These are phyloP conservation scores for Octomys mimax DNA, from an alignment of 2,797 vertebrate species.

Conservation along the genomic window DNA sequence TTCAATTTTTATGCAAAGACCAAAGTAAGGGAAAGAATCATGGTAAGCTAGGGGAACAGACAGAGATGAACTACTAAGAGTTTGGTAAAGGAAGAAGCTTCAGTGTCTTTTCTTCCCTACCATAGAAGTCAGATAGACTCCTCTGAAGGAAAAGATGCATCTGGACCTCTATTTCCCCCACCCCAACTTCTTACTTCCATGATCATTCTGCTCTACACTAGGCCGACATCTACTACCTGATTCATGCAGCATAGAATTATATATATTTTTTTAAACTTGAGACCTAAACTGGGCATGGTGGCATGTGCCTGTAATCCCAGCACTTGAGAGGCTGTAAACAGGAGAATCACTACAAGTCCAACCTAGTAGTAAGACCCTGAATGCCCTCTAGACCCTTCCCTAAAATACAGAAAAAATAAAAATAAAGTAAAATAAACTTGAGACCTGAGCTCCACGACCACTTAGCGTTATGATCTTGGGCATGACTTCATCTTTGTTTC, in stretches of 20 bases:
- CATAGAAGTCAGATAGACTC: not conserved
- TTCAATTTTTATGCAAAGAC: slow-evolving; percentile 48
- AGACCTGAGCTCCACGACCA: slow-evolving; percentile 16
- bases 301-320: too few species aligned
- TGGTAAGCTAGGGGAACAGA: not conserved
- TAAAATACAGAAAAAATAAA: too few species aligned
- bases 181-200: not conserved
- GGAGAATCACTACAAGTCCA: too few species aligned
- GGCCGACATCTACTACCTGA: not conserved
- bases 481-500: slow-evolving; percentile 24
- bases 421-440: not conserved
- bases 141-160: slow-evolving; percentile 37
- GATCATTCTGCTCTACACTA: not conserved
- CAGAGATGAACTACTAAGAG: slow-evolving; percentile 34
- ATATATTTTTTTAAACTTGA: not conserved
- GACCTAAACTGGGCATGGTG: not conserved
- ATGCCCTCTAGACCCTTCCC: too few species aligned
- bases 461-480: slow-evolving; percentile 1
- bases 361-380: too few species aligned
- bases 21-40: slow-evolving; percentile 44
- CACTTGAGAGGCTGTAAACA: too few species aligned
- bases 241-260: not conserved
- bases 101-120: not conserved
- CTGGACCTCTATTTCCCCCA: not conserved
- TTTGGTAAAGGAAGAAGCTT: slow-evolving; percentile 48